Conservation (phyloP, 2,888 invertebrate genomes). For the Cordilura impudica region DNA sequence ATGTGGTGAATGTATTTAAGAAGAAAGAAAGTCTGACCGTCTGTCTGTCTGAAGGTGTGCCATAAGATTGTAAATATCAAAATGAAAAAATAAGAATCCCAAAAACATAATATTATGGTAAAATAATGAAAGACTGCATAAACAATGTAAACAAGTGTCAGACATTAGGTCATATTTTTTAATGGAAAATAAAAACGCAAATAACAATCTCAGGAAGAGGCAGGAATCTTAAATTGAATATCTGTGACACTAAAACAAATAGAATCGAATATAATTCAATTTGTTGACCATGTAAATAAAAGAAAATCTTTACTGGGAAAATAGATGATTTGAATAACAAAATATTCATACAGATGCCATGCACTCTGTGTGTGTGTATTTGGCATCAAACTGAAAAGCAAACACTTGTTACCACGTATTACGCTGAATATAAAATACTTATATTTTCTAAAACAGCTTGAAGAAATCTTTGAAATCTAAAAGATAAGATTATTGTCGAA, state of each 20-base stretch:
- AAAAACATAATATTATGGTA: slow-evolving; percentile 10
- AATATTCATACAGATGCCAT: slow-evolving; percentile 9
- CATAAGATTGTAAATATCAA: background rate
- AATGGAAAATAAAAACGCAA: background rate
- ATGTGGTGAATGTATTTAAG: slow-evolving; percentile 51
- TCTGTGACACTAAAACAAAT: background rate
- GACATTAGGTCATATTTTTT: slow-evolving; percentile 55
- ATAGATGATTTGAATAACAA: background rate
- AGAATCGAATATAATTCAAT: background rate
- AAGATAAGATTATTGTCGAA: slow-evolving; percentile 18
- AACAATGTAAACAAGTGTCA: slow-evolving; percentile 50
- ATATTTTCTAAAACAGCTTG: slow-evolving; percentile 53
- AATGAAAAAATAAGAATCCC: background rate
- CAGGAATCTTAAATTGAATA: background rate
- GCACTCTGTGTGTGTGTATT: background rate
- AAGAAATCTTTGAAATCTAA: slow-evolving; percentile 30
- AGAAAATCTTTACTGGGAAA: background rate
- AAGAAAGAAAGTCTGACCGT: slow-evolving; percentile 25
- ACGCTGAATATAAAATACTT: slow-evolving; percentile 4
- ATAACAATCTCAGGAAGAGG: background rate
- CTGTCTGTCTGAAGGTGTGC: slow-evolving; percentile 8
- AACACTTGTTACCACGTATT: background rate
- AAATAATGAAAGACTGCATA: slow-evolving; percentile 38
- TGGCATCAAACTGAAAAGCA: background rate
- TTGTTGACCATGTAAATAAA: background rate